Percentiles rank a stretch among this genome's conserved stretches.
These are phyloP conservation scores for Lemur catta DNA, from an alignment of 2,797 vertebrate species.

Conservation along the genomic window DNA sequence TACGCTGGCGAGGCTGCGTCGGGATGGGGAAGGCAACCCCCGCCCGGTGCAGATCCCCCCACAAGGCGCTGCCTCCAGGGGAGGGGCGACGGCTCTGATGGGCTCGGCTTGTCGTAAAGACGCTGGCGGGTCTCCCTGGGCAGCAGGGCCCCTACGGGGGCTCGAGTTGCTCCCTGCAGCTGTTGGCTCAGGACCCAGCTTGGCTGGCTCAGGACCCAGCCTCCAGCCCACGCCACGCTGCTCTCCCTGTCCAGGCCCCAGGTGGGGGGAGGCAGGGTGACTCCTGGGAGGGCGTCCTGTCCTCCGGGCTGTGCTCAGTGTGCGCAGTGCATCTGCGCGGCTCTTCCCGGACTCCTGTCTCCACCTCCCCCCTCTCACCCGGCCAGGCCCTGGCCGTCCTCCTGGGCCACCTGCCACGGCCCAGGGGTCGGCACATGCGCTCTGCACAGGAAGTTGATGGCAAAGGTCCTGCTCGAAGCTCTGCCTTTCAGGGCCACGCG, in stretches of 20 bases:
- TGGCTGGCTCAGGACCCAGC: accelerated
- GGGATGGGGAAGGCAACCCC: not conserved
- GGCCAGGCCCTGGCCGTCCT: not conserved
- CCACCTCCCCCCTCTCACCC: not conserved
- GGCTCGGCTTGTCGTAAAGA: accelerated
- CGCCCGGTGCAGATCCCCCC: not conserved
- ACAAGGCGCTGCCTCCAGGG: accelerated
- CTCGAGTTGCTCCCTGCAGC: not conserved
- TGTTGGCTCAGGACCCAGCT: accelerated
- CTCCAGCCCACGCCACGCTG: accelerated
- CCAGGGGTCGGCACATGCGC: accelerated
- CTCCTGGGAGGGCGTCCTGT: accelerated
- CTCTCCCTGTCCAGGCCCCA: accelerated
- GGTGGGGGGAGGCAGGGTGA: not conserved
- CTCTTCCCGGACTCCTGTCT: accelerated
- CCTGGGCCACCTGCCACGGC: accelerated
- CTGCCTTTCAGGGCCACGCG: not conserved
- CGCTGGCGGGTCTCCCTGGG: accelerated
- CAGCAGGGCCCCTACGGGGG: accelerated
- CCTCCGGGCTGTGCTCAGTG: accelerated
- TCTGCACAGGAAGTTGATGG: accelerated
- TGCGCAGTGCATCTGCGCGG: not conserved
- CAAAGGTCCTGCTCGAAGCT: accelerated
- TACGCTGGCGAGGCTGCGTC: accelerated
- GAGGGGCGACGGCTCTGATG: not conserved